A percentile compares a stretch with the other conserved stretches of the same genome.
Conservation (phyloP, 2,797 vertebrate species). For the Cyprinodon diabolis region DNA sequence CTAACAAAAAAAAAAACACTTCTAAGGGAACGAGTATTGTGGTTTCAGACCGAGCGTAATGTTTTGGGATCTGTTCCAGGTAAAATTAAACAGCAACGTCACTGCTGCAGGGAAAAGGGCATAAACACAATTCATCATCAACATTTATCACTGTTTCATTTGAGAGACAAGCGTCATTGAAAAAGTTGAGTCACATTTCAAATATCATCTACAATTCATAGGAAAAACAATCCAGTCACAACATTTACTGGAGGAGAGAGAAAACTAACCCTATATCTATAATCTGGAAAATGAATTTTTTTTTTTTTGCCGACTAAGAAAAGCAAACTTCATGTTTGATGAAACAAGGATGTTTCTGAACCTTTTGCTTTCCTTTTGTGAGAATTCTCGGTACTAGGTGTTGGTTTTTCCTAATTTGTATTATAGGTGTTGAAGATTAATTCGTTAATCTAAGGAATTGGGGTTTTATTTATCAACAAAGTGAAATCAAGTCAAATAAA, state of each 20-base stretch:
- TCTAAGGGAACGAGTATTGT: background rate
- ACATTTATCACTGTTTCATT: background rate
- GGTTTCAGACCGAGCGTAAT: background rate
- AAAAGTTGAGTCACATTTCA: background rate
- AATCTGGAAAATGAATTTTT: background rate
- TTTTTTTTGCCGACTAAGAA: background rate
- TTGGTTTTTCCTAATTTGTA: no score
- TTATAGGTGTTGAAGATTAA: no score
- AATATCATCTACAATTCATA: background rate
- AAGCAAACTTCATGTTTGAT: background rate
- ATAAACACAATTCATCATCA: background rate
- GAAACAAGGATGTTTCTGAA: background rate
- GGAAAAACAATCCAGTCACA: background rate
- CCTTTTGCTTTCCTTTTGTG: background rate
- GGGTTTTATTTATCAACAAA: no score
- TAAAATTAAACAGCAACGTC: background rate
- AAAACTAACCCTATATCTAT: background rate
- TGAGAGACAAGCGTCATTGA: background rate
- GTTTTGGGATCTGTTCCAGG: slow-evolving; percentile 8
- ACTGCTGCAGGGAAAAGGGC: background rate
- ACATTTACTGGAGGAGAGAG: background rate
- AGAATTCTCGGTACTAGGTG: no score
- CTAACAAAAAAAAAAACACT: background rate
- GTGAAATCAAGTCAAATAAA: no score
- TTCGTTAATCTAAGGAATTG: no score